Evolutionary conservation across 2,797 vertebrate species (phyloP).

Genomic region (Coracias cyanogaster): DNA sequence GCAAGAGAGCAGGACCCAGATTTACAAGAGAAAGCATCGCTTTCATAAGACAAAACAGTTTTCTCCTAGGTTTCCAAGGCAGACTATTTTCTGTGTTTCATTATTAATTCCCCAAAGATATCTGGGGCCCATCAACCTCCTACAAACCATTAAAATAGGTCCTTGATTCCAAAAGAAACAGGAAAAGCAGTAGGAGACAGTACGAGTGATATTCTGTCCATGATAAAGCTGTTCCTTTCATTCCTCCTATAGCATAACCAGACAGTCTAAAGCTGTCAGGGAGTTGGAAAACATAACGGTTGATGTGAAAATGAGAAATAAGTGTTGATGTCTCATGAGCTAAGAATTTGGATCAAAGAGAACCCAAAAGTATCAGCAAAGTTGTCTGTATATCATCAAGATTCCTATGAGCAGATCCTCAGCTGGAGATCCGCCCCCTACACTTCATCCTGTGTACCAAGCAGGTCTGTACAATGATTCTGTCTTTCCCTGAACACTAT

Average conservation of each 20-base stretch:
- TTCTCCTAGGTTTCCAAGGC: neutral
- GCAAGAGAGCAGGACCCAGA: neutral
- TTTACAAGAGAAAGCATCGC: neutral
- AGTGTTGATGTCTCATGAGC: conserved; percentile 47
- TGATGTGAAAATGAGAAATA: conserved; percentile 58
- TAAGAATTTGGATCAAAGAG: conserved; percentile 62
- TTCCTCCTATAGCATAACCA: conserved; percentile 41
- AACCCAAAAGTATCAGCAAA: conserved; percentile 34
- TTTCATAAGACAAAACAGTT: neutral
- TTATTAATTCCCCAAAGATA: conserved; percentile 42
- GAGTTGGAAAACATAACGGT: conserved; percentile 41
- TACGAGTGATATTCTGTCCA: conserved; percentile 13
- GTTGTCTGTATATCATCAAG: conserved; percentile 57
- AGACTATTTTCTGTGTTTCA: conserved; percentile 14
- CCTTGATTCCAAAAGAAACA: conserved; percentile 55
- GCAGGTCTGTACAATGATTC: neutral
- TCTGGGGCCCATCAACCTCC: conserved; percentile 27
- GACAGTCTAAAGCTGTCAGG: conserved; percentile 34
- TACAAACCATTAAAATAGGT: conserved; percentile 13
- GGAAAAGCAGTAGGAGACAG: conserved; percentile 60
- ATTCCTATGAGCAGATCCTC: conserved; percentile 36
- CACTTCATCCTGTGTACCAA: neutral
- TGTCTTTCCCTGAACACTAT: neutral
- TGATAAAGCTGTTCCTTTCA: conserved; percentile 42
- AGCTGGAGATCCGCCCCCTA: conserved; percentile 37